Percentiles rank a stretch among this genome's conserved stretches.
Conservation (phyloP, 2,113 vertebrate genomes). For the Sinocyclocheilus grahami region DNA sequence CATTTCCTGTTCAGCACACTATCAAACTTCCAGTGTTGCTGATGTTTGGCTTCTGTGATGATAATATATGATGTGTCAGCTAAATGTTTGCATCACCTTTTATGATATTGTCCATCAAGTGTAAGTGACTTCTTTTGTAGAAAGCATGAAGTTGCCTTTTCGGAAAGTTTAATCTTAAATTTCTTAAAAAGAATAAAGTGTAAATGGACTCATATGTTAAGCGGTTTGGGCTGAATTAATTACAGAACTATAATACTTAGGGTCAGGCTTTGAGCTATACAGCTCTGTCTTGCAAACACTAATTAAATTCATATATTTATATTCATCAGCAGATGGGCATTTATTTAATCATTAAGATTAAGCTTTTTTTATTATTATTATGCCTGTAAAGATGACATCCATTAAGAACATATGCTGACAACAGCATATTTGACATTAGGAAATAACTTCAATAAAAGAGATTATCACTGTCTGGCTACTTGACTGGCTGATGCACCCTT, state of each 20-base stretch:
- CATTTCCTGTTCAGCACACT: constrained; percentile 42
- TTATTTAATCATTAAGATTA: not conserved
- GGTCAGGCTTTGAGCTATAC: not conserved
- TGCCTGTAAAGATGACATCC: not conserved
- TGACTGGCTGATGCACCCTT: not conserved
- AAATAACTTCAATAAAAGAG: not conserved
- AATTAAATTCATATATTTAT: not conserved
- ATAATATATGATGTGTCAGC: not conserved
- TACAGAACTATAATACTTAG: not conserved
- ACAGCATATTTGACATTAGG: not conserved
- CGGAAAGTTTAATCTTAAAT: not conserved
- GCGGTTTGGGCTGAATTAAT: not conserved
- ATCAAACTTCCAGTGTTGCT: constrained; percentile 52
- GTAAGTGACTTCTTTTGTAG: not conserved
- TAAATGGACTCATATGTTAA: not conserved
- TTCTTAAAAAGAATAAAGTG: not conserved
- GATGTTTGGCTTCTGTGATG: constrained; percentile 13
- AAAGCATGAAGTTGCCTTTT: not conserved
- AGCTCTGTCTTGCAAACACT: not conserved
- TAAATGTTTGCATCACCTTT: constrained; percentile 1
- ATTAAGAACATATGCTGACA: not conserved
- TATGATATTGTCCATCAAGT: not conserved
- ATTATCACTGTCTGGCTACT: not conserved
- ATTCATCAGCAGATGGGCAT: not conserved
- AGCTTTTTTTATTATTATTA: too few relatives aligned